Conservation (phyloP, 2,113 vertebrate genomes). For the Rhipidura dahli region DNA sequence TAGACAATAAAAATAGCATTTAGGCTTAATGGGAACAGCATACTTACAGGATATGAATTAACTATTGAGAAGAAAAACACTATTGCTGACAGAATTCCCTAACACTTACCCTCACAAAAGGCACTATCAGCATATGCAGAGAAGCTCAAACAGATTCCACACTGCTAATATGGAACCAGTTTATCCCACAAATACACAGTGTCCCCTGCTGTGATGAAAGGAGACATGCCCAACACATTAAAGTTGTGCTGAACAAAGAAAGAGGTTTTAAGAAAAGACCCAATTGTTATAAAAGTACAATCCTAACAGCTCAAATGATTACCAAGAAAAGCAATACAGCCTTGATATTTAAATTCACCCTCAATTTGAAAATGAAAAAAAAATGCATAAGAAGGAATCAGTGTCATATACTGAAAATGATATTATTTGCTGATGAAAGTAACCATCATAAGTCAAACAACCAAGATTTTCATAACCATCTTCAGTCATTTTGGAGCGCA, state of each 20-base stretch:
- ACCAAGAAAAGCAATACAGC: neutral
- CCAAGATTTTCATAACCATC: neutral
- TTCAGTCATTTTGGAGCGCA: neutral
- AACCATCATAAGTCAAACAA: neutral
- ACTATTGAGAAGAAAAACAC: neutral
- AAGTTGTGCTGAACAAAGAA: conserved; percentile 15
- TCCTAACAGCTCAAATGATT: neutral
- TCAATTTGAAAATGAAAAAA: neutral
- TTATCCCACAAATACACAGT: conserved; percentile 27
- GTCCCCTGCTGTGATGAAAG: conserved; percentile 58
- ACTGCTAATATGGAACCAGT: conserved; percentile 15
- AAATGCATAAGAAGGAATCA: neutral
- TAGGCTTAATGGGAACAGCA: neutral
- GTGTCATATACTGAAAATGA: neutral
- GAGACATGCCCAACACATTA: neutral
- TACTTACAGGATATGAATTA: neutral
- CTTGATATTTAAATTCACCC: neutral
- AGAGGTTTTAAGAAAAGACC: conserved; percentile 1
- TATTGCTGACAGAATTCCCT: neutral
- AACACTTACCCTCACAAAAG: neutral
- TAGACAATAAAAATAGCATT: neutral
- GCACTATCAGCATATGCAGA: conserved; percentile 1
- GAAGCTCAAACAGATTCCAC: conserved; percentile 18
- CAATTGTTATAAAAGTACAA: neutral
- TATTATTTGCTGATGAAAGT: neutral